Base-by-base conservation (phyloP, 2,888 invertebrate genomes). In the Eucriotettix oculatus region DNA sequence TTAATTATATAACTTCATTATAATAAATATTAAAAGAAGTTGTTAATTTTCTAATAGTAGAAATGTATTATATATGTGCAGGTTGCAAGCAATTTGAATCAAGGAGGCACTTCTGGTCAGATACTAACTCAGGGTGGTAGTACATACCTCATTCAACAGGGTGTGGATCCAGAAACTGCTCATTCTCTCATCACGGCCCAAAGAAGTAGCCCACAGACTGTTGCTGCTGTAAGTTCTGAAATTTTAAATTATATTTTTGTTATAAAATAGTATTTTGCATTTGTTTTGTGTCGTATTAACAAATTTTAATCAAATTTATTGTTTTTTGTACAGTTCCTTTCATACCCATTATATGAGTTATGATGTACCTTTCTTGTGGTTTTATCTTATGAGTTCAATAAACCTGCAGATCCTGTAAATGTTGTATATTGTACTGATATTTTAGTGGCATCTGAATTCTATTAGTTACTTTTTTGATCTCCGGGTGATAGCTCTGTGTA, bases 131-230 rank as follows among this genome's bases (percentile, higher is more conserved):
- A 75, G 65, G 73, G 74, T 52, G 73, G 70, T 62, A 75, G 76
- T 54, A 74, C 76, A 62, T 88, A 86, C 71, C 78, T 89, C 66
- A 85, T 90, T 62, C 85, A 78, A 62, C 76, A 81, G 68, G 75
- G 84, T 42, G 83, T 85, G 16, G 85, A 85, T 66, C 81, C 82
- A 63, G 79, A 82, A 62, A 75, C 83, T n/a, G 71, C 74, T 41
- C 76, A 76, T 61, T 76, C 79, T 10, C 71, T 75, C 43, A 78
- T 84, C 58, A 77, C 80, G 54, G 77, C 80, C 14, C 76, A 80
- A 29, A 76, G 79, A 56, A 79, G 83, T 56, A 84, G 84, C 62
- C 85, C 85, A 16, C 84, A 84, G 69, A 82, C 82, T 56, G 81
- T 84, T 67, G 79, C 76, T 67, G 80, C 85, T 69, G 85, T 85